A percentile compares a stretch with the other conserved stretches of the same genome.
These are phyloP conservation scores for Hipparchia sbordonii DNA, from an alignment of 2,888 invertebrate genomes.

Conservation along the genomic window DNA sequence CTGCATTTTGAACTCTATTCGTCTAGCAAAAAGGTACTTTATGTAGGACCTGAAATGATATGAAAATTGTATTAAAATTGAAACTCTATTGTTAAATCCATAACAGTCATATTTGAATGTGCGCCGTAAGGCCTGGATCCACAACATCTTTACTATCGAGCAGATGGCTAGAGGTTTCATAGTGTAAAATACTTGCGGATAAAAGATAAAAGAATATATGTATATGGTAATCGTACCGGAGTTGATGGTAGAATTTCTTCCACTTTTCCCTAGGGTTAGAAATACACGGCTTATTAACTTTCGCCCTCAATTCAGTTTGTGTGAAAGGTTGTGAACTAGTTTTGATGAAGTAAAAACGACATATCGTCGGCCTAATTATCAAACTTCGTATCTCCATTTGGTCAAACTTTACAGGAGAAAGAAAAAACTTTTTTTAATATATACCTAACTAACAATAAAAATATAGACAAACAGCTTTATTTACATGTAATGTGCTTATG, in stretches of 20 bases:
- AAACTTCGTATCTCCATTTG: no score
- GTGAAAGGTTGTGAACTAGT: no score
- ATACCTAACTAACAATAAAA: no score
- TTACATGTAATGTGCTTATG: no score
- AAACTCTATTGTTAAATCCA: neutral
- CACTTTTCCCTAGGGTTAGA: neutral
- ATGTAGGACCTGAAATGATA: neutral
- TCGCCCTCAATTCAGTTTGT: neutral
- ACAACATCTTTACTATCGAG: constrained; percentile 32
- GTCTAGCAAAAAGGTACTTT: neutral
- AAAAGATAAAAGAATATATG: constrained; percentile 17
- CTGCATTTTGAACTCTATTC: constrained; percentile 7
- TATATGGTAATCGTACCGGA: constrained; percentile 2
- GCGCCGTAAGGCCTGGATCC: neutral
- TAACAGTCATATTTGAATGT: neutral
- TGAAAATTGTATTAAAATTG: neutral
- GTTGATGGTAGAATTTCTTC: neutral
- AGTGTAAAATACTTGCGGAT: constrained; percentile 21
- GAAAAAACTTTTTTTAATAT: no score
- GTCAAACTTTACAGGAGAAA: no score
- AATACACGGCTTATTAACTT: neutral
- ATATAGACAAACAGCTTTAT: no score
- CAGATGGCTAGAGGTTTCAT: constrained; percentile 36
- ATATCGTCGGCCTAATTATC: no score
- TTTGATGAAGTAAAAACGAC: no score